phyloP scores from a whole-genome alignment of 2,888 invertebrate species.

The Nasonia oneida region DNA sequence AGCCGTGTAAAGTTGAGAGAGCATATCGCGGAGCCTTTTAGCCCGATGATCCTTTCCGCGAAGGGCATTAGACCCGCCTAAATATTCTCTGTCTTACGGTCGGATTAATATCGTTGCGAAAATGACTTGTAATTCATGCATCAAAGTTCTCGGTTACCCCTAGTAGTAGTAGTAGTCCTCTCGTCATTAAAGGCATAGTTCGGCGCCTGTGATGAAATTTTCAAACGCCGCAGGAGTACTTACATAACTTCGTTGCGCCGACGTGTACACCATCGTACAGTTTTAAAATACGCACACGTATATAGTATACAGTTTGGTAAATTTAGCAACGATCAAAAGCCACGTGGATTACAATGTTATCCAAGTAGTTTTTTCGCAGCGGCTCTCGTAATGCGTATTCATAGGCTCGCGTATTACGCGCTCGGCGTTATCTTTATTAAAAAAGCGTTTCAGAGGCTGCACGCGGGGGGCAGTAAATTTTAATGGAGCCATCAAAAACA shows the following conservation, averaged over 20 bases:
- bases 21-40: background rate
- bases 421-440: conserved; percentile 48
- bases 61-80: background rate
- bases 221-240: background rate
- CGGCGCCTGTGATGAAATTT: background rate
- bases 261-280: background rate
- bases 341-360: background rate
- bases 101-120: background rate
- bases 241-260: background rate
- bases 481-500: conserved; percentile 44
- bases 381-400: background rate
- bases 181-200: background rate
- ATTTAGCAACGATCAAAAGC: background rate
- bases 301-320: background rate
- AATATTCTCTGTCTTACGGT: background rate
- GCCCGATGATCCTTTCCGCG: background rate
- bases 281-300: background rate
- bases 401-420: background rate
- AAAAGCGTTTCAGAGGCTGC: conserved; percentile 14
- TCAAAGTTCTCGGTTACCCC: background rate
- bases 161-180: background rate
- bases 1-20: background rate
- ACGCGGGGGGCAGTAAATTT: conserved; percentile 39
- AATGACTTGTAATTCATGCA: background rate
- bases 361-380: background rate